These are phyloP conservation scores for Oreohelix idahoensis DNA, from an alignment of 1,140 invertebrate species.

Conservation along the genomic window DNA sequence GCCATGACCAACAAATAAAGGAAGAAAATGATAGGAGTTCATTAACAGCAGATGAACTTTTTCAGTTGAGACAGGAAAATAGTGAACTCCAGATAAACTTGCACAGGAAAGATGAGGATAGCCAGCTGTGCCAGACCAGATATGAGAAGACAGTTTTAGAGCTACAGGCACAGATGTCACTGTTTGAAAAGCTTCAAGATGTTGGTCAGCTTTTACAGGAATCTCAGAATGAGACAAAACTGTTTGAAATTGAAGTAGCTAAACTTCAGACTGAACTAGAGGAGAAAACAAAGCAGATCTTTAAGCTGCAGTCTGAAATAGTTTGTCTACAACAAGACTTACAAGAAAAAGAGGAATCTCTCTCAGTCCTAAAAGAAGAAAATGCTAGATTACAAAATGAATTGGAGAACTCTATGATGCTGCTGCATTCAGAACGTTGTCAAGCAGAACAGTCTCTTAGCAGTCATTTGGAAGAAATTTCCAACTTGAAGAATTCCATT, in stretches of 20 bases:
- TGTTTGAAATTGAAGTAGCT: background rate
- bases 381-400: background rate
- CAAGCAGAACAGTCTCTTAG: background rate
- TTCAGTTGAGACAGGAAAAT: background rate
- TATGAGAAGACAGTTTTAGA: slow-evolving; percentile 27
- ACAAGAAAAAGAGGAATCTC: background rate
- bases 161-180: slow-evolving; percentile 7
- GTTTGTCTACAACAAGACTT: background rate
- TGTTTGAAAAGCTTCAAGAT: slow-evolving; percentile 12
- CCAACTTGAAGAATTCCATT: slow-evolving; percentile 1
- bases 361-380: slow-evolving; percentile 1
- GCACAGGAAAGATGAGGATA: slow-evolving; percentile 3
- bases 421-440: background rate
- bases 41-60: background rate
- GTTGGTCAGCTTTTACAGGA: background rate
- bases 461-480: background rate
- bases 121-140: background rate
- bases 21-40: background rate
- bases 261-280: slow-evolving; percentile 10
- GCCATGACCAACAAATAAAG: background rate
- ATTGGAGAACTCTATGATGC: background rate
- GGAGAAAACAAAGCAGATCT: slow-evolving; percentile 18
- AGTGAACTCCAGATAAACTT: background rate
- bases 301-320: slow-evolving; percentile 19
- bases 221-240: slow-evolving; percentile 12